Conservation (phyloP, 2,888 invertebrate species). For the Nebria brevicollis region DNA sequence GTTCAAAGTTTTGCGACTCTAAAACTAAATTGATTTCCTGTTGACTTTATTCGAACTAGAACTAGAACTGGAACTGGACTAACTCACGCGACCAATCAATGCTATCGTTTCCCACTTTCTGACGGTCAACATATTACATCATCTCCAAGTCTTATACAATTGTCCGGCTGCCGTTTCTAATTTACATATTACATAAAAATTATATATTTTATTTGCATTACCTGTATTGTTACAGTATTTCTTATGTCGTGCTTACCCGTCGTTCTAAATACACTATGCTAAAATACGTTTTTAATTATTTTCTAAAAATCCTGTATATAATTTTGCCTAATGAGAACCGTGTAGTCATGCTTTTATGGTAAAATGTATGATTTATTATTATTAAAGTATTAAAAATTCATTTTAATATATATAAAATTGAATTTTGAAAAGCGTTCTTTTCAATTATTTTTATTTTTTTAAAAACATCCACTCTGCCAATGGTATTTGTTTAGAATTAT, state of each 20-base stretch:
- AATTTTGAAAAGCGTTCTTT: not conserved
- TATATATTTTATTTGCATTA: not conserved
- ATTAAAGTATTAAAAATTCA: not conserved
- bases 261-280: not conserved
- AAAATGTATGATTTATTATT: not conserved
- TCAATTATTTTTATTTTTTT: not conserved
- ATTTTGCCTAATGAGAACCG: not conserved
- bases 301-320: too few relatives aligned
- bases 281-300: not conserved
- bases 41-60: slow-evolving; percentile 24
- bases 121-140: slow-evolving; percentile 3
- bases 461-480: too few relatives aligned
- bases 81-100: slow-evolving; percentile 18
- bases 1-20: slow-evolving; percentile 36
- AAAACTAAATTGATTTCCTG: slow-evolving; percentile 40
- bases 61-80: not conserved
- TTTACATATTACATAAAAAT: not conserved
- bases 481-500: too few relatives aligned
- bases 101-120: not conserved
- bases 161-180: not conserved
- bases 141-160: not conserved
- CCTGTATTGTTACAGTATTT: not conserved
- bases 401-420: not conserved
- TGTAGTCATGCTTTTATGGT: not conserved
- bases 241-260: not conserved